Evolutionary conservation across 2,113 vertebrate genomes (phyloP).

Genomic region (Opisthocomus hoazin): DNA sequence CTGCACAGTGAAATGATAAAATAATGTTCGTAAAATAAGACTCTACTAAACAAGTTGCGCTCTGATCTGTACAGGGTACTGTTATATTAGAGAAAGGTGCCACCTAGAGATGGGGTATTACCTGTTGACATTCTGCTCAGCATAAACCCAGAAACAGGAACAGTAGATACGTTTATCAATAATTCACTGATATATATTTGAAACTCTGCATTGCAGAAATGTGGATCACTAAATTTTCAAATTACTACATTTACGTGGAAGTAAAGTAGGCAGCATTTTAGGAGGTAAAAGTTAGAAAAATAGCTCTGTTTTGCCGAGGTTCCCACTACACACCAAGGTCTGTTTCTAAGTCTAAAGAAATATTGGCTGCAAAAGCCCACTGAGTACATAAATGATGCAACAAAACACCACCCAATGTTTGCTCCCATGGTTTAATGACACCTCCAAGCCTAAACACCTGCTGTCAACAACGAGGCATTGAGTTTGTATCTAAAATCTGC

Average conservation of each 20-base stretch:
- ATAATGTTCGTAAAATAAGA: neutral
- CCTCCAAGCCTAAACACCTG: neutral
- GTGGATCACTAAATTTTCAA: neutral
- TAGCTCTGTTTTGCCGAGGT: neutral
- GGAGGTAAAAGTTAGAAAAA: neutral
- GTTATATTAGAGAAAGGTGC: neutral
- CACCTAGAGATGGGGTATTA: neutral
- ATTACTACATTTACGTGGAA: neutral
- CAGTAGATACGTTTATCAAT: neutral
- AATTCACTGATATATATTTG: neutral
- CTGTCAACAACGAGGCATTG: neutral
- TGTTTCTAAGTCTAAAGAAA: neutral
- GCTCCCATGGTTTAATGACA: neutral
- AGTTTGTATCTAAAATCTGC: neutral
- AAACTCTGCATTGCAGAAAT: neutral
- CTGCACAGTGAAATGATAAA: neutral
- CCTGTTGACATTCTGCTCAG: neutral
- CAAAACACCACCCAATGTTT: neutral
- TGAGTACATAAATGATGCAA: neutral
- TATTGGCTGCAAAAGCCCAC: neutral
- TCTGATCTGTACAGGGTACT: neutral
- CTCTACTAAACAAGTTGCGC: neutral
- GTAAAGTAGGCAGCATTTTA: neutral
- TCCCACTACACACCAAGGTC: neutral
- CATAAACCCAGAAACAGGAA: neutral